Percentiles rank a stretch among this genome's conserved stretches.
Evolutionary conservation across 2,797 vertebrate genomes (phyloP).

Genomic region (Rhynchonycteris naso): DNA sequence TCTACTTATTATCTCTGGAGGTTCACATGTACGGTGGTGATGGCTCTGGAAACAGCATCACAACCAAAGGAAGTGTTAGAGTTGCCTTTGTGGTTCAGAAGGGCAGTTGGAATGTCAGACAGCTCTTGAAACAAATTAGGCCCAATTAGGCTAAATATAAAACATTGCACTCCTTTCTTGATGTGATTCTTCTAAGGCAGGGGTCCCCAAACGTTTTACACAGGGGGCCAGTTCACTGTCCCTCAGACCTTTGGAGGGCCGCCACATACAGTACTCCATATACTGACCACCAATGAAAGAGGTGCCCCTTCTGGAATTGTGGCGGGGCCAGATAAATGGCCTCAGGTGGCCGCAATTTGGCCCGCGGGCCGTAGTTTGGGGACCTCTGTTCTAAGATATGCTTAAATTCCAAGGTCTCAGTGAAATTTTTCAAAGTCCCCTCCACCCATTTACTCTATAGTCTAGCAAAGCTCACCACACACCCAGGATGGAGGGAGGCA

Average conservation of each 20-base stretch:
- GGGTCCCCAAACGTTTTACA: too few species aligned
- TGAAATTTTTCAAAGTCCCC: neutral
- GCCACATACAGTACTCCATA: too few species aligned
- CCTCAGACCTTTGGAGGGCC: too few species aligned
- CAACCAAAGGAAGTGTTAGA: neutral
- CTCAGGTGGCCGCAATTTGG: too few species aligned
- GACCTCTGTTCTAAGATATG: neutral
- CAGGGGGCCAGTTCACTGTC: too few species aligned
- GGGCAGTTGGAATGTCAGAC: neutral
- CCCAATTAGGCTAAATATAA: neutral
- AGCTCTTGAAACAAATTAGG: neutral
- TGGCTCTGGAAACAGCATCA: neutral
- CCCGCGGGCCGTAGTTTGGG: too few species aligned
- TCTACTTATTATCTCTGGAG: neutral
- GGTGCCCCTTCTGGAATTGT: too few species aligned
- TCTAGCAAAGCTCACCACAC: neutral
- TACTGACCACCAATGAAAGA: too few species aligned
- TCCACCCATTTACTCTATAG: neutral
- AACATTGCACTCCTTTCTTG: neutral
- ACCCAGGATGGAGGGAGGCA: neutral
- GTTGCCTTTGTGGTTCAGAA: neutral
- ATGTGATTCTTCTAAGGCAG: neutral
- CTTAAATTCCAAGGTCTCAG: neutral
- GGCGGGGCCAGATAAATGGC: too few species aligned
- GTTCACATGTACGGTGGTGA: neutral